Conservation (phyloP, 2,113 vertebrate genomes). For the Phasianus colchicus region DNA sequence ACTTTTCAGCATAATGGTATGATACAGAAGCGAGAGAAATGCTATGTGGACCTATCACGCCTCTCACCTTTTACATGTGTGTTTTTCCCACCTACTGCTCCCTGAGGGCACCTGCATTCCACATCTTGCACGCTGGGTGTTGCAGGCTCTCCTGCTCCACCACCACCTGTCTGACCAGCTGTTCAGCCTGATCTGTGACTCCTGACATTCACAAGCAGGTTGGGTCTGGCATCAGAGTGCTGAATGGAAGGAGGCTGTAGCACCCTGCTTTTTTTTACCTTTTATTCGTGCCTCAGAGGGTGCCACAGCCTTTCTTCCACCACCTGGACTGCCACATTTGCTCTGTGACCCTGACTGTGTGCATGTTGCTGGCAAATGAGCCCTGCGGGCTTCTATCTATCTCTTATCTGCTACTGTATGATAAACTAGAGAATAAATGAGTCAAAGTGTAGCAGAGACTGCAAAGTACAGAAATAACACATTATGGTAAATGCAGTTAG, state of each 20-base stretch:
- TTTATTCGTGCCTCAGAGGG: not conserved
- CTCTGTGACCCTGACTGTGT: not conserved
- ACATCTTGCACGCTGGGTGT: fast-evolving
- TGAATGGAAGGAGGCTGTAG: not conserved
- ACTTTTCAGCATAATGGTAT: not conserved
- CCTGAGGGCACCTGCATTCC: not conserved
- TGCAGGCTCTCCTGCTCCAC: not conserved
- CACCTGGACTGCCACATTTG: fast-evolving
- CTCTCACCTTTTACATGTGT: not conserved
- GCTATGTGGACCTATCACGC: not conserved
- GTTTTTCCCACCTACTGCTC: not conserved
- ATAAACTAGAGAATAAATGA: not conserved
- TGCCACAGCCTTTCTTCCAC: not conserved
- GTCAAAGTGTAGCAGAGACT: not conserved
- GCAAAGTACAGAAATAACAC: not conserved
- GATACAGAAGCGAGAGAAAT: not conserved
- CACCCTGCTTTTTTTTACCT: not conserved
- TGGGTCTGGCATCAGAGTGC: not conserved
- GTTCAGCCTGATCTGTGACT: not conserved
- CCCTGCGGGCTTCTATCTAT: not conserved
- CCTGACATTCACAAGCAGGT: not conserved
- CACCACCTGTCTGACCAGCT: not conserved
- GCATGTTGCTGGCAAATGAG: not conserved
- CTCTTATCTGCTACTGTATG: not conserved
- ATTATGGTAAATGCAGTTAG: not conserved